These are phyloP conservation scores for Notospermus geniculatus DNA, from an alignment of 1,140 invertebrate species.

Conservation along the genomic window DNA sequence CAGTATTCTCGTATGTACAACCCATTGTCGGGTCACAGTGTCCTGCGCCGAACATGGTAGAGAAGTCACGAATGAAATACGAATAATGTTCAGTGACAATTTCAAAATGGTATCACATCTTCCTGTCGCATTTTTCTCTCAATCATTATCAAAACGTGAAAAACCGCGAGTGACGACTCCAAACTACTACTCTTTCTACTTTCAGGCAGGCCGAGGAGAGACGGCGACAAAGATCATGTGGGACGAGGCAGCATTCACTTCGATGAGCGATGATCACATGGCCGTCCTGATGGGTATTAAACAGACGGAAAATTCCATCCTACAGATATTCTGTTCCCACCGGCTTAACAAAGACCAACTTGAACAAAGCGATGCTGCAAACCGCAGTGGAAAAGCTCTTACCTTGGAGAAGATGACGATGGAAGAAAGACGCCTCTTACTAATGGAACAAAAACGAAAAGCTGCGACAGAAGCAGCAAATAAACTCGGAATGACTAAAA, in stretches of 20 bases:
- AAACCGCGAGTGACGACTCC: too few relatives aligned
- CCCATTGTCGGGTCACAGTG: neutral
- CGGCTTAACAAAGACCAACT: constrained; percentile 2
- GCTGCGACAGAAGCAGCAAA: neutral
- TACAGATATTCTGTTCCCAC: constrained; percentile 7
- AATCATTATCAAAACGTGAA: too few relatives aligned
- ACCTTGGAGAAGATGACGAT: neutral
- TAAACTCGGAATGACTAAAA: neutral
- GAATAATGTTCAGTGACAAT: neutral
- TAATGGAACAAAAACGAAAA: neutral
- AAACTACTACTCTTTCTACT: neutral
- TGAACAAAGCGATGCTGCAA: neutral
- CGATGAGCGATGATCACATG: neutral
- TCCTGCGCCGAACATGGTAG: neutral
- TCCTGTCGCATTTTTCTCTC: too few relatives aligned
- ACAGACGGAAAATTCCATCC: neutral
- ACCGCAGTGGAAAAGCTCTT: neutral
- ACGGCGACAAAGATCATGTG: constrained; percentile 1
- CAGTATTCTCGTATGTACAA: constrained; percentile 1
- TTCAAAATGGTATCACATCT: too few relatives aligned
- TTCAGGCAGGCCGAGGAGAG: constrained; percentile 6
- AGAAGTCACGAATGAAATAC: too few relatives aligned
- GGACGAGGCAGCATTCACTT: constrained; percentile 7
- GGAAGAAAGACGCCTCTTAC: neutral
- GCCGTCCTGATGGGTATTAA: neutral